Conservation (phyloP, 2,888 invertebrate genomes). For the Caenorhabditis panamensis region DNA sequence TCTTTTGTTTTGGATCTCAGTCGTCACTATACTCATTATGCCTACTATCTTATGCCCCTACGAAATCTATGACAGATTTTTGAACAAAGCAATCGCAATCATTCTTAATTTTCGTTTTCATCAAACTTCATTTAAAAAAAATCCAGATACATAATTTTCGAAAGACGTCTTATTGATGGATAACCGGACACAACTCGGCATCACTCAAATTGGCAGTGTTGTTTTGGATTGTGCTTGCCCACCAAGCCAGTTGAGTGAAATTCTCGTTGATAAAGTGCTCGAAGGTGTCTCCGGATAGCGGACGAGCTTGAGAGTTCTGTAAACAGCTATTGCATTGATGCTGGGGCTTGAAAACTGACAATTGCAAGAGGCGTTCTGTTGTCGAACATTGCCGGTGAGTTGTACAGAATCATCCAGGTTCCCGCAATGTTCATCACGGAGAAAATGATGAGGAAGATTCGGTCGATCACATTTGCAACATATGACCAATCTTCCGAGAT, state of each 20-base stretch:
- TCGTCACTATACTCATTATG: no score
- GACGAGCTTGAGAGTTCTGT: conserved; percentile 58
- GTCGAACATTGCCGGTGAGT: conserved; percentile 76
- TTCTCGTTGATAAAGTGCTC: conserved; percentile 68
- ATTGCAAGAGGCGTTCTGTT: conserved; percentile 70
- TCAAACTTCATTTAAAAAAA: conserved; percentile 7
- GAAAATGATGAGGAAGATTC: conserved; percentile 79
- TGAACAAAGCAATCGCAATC: no score
- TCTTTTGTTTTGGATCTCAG: no score
- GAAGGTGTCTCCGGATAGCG: conserved; percentile 72
- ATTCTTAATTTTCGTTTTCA: neutral
- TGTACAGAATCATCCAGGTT: conserved; percentile 75
- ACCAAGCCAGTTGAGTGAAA: conserved; percentile 70
- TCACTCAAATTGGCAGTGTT: conserved; percentile 48
- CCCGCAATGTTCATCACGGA: conserved; percentile 74
- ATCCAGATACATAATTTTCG: conserved; percentile 9
- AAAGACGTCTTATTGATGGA: conserved; percentile 43
- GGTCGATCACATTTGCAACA: conserved; percentile 80
- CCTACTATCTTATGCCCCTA: no score
- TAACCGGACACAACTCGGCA: conserved; percentile 36
- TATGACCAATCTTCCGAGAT: conserved; percentile 81
- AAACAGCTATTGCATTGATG: neutral
- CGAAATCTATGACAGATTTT: no score
- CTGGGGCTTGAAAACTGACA: conserved; percentile 31
- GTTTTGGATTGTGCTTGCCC: conserved; percentile 61